Percentiles rank a stretch among this genome's conserved stretches.
Conservation (phyloP, 2,113 vertebrate species). For the Mandrillus leucophaeus region DNA sequence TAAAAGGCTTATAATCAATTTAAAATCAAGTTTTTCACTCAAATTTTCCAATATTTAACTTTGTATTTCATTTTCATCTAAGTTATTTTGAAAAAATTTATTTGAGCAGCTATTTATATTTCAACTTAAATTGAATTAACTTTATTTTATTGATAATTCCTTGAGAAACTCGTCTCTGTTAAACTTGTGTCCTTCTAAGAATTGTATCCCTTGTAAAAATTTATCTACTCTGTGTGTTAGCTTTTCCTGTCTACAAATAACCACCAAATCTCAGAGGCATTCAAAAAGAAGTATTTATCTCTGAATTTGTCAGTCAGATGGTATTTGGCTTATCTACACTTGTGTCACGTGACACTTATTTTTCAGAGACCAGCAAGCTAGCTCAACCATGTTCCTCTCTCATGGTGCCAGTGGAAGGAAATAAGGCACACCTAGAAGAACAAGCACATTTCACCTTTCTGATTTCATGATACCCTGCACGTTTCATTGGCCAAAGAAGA, state of each 20-base stretch:
- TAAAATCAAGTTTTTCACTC: not conserved
- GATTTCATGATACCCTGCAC: not conserved
- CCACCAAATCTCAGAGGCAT: not conserved
- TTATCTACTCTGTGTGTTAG: not conserved
- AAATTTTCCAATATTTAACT: not conserved
- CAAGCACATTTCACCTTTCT: not conserved
- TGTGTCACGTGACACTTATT: not conserved
- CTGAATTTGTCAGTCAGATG: not conserved
- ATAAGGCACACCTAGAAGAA: not conserved
- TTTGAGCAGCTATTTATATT: not conserved
- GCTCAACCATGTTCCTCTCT: not conserved
- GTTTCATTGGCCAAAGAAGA: not conserved
- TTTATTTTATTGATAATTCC: constrained; percentile 26
- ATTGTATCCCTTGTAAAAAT: not conserved
- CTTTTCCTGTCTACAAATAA: not conserved
- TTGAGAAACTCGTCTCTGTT: not conserved
- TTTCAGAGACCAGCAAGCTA: not conserved
- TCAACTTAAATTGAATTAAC: not conserved
- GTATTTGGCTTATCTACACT: not conserved
- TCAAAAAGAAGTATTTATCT: not conserved
- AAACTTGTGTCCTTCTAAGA: not conserved
- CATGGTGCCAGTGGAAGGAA: not conserved
- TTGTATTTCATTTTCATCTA: constrained; percentile 10
- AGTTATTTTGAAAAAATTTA: not conserved
- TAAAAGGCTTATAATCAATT: not conserved